A percentile compares a stretch with the other conserved stretches of the same genome.
phyloP scores from a whole-genome alignment of 2,797 vertebrate species.

The Syncerus caffer region DNA sequence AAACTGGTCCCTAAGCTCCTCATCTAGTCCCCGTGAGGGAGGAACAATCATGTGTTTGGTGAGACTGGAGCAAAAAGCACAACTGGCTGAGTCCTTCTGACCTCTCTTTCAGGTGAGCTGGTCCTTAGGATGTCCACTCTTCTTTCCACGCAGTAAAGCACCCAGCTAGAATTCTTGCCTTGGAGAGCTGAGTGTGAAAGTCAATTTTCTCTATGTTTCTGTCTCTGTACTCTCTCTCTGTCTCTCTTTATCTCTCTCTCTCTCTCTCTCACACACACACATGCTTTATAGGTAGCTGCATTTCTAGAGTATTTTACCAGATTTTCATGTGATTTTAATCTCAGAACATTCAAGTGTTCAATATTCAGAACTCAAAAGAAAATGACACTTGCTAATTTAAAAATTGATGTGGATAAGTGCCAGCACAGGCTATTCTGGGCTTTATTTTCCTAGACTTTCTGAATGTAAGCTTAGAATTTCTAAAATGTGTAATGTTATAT shows the following conservation, averaged over 20 bases:
- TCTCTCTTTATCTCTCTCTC: neutral
- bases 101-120: neutral
- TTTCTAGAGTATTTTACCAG: neutral
- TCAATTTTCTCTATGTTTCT: neutral
- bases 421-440: neutral
- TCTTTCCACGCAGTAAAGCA: neutral
- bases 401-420: neutral
- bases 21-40: neutral
- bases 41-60: neutral
- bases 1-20: neutral
- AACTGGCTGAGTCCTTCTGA: neutral
- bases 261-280: neutral
- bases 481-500: neutral
- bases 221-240: neutral
- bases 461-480: slow-evolving; percentile 6
- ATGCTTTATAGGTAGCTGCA: neutral
- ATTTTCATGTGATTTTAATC: slow-evolving; percentile 1
- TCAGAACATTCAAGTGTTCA: neutral
- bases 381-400: slow-evolving; percentile 40
- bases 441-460: neutral
- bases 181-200: neutral
- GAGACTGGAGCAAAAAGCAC: neutral
- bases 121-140: neutral
- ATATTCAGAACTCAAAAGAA: neutral
- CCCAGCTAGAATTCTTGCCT: neutral